A percentile compares a stretch with the other conserved stretches of the same genome.
Evolutionary conservation across 2,888 invertebrate genomes (phyloP).

Genomic region (Malthinus seriepunctatus): DNA sequence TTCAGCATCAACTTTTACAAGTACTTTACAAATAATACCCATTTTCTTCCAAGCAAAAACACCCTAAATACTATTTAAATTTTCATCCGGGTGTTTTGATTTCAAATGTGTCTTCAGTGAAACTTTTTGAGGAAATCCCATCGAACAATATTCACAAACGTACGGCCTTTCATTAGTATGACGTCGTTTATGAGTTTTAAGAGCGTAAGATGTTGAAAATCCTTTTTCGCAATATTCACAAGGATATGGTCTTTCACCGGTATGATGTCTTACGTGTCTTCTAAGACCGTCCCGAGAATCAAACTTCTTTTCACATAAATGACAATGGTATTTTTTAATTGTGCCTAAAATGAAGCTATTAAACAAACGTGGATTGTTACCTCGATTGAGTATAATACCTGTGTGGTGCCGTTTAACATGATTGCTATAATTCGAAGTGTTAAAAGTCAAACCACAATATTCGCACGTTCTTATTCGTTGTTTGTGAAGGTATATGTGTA

Average conservation of each 20-base stretch:
- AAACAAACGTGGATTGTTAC: not conserved
- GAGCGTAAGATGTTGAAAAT: constrained; percentile 18
- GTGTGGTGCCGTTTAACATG: not conserved
- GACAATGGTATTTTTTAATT: constrained; percentile 14
- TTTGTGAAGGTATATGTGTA: not conserved
- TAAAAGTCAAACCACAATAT: not conserved
- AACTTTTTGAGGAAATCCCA: constrained; percentile 22
- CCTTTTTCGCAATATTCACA: constrained; percentile 24
- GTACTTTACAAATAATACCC: too few relatives aligned
- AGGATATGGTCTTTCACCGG: constrained; percentile 20
- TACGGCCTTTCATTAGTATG: constrained; percentile 28
- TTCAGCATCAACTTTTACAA: too few relatives aligned
- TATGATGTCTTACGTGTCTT: constrained; percentile 24
- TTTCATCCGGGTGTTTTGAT: constrained; percentile 15
- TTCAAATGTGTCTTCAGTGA: constrained; percentile 19
- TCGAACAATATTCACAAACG: constrained; percentile 17
- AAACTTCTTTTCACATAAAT: constrained; percentile 18
- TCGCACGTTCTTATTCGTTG: not conserved
- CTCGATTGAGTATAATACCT: not conserved
- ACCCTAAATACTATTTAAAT: too few relatives aligned
- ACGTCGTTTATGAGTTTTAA: constrained; percentile 22
- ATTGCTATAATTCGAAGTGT: not conserved
- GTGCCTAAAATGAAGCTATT: not conserved
- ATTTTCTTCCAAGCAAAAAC: too few relatives aligned
- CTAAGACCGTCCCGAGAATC: constrained; percentile 7